Percentiles rank a stretch among this genome's conserved stretches.
These are phyloP conservation scores for Podarcis raffonei DNA, from an alignment of 2,113 vertebrate species.

Conservation along the genomic window DNA sequence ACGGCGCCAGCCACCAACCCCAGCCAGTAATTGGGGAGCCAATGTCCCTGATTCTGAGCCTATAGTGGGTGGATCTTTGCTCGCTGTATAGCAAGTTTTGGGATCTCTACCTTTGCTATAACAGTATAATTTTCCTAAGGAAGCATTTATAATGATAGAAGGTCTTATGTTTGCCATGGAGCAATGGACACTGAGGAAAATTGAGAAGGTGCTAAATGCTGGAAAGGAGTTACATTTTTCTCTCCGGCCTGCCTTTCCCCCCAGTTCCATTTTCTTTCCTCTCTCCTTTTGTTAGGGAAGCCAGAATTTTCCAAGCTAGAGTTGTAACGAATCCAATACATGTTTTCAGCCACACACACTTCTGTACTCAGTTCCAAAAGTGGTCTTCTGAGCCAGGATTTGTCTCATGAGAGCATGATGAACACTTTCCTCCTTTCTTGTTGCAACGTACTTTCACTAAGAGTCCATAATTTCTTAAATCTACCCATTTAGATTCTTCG, in stretches of 20 bases:
- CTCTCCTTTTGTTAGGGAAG: constrained; percentile 52
- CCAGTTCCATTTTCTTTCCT: constrained; percentile 39
- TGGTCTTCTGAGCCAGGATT: constrained; percentile 20
- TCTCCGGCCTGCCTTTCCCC: constrained; percentile 28
- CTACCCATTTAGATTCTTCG: constrained; percentile 1
- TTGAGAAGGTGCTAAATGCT: constrained; percentile 43
- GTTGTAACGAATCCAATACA: constrained; percentile 14
- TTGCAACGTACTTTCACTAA: constrained; percentile 2
- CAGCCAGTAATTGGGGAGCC: no score
- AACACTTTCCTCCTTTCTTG: constrained; percentile 44
- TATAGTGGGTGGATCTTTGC: not conserved
- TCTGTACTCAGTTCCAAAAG: constrained; percentile 21
- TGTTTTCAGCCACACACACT: constrained; percentile 45
- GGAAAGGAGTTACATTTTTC: constrained; percentile 46
- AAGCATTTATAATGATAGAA: not conserved
- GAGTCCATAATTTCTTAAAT: constrained; percentile 1
- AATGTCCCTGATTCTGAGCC: not conserved
- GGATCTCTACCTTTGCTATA: constrained; percentile 26
- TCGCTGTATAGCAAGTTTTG: not conserved
- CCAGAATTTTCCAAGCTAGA: constrained; percentile 41
- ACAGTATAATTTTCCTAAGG: not conserved
- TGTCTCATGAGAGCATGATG: constrained; percentile 30
- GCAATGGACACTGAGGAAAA: constrained; percentile 58
- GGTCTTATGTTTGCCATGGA: constrained; percentile 46
- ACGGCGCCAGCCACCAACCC: no score